Evolutionary conservation across 2,888 invertebrate genomes (phyloP).

Genomic region (Eupithecia pulchellata): DNA sequence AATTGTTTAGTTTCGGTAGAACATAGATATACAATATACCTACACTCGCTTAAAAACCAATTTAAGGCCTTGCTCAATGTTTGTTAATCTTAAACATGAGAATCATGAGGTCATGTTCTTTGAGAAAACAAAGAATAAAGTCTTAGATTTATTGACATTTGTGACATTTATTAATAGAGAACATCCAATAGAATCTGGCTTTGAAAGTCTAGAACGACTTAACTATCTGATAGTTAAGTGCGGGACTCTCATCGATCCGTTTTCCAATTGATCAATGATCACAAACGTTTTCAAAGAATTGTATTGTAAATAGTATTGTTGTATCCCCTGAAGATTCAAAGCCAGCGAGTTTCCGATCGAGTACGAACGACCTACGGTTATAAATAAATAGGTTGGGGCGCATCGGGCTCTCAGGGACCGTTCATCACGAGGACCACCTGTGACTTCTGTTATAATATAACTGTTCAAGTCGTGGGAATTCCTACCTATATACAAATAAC

Average conservation of each 20-base stretch:
- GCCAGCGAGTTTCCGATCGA: slow-evolving; percentile 57
- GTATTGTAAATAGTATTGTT: slow-evolving; percentile 45
- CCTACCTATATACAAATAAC: not conserved
- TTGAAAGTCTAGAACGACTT: too few relatives aligned
- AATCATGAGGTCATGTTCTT: too few relatives aligned
- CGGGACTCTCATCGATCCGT: not conserved
- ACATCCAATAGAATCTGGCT: too few relatives aligned
- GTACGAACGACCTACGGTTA: slow-evolving; percentile 56
- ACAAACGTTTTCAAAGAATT: slow-evolving; percentile 22
- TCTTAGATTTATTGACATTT: too few relatives aligned
- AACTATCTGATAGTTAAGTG: too few relatives aligned
- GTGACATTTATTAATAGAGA: too few relatives aligned
- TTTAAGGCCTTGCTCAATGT: too few relatives aligned
- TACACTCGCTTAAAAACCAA: too few relatives aligned
- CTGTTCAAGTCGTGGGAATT: not conserved
- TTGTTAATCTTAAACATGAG: too few relatives aligned
- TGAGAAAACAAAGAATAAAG: too few relatives aligned
- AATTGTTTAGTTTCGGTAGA: too few relatives aligned
- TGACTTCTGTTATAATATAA: slow-evolving; percentile 47
- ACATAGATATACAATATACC: too few relatives aligned
- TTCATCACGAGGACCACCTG: slow-evolving; percentile 78
- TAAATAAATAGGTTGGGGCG: slow-evolving; percentile 69
- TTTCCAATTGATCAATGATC: slow-evolving; percentile 23
- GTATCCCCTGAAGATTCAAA: slow-evolving; percentile 55
- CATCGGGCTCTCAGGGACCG: slow-evolving; percentile 65